Evolutionary conservation across 2,888 invertebrate genomes (phyloP), one percentile per base, ranked within the genome.

Genomic region (Pandemis cinnamomeana): DNA sequence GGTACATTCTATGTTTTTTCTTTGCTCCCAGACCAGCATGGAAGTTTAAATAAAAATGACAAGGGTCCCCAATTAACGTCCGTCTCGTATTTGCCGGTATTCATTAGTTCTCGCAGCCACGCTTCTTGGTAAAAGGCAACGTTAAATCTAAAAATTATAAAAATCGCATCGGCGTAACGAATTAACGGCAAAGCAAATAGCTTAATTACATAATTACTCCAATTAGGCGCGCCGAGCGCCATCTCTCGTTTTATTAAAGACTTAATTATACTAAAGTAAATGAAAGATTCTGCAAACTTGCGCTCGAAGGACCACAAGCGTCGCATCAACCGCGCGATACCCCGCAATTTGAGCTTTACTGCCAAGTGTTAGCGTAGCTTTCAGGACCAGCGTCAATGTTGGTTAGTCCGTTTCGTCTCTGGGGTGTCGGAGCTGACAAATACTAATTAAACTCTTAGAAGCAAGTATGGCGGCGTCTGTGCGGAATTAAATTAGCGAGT

Each of bases 401-500:
- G 74, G 80, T 83, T 86, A 79, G 71, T 79, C 71, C 81, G 76
- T 81, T 86, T 76, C 75, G 41, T n/a, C 5, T 62, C 4, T 71
- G 60, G 72, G 58, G 51, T n/a, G 71, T 71, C 72, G 44, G 71
- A 83, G 84, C 84, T 87, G 85, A 86, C 87, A 88, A 89, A 88
- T 87, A 87, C 84, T 85, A 84, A 87, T 87, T 87, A 87, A 85
- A 81, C 84, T 86, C 82, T 86, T 86, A 84, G 87, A 80, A 77
- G 63, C 78, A 82, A 85, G 84, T 81, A 83, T 82, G 84, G 84
- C 80, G 80, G 75, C 75, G 80, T 81, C 81, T 79, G 80, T 80
- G 80, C 79, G 73, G 84, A 86, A 87, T 86, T 83, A 81, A 83
- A 83, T 86, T 85, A 86, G 76, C 72, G 76, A 82, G 82, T 82